Evolutionary conservation across 2,797 vertebrate species (phyloP).

Genomic region (Myioborus miniatus): DNA sequence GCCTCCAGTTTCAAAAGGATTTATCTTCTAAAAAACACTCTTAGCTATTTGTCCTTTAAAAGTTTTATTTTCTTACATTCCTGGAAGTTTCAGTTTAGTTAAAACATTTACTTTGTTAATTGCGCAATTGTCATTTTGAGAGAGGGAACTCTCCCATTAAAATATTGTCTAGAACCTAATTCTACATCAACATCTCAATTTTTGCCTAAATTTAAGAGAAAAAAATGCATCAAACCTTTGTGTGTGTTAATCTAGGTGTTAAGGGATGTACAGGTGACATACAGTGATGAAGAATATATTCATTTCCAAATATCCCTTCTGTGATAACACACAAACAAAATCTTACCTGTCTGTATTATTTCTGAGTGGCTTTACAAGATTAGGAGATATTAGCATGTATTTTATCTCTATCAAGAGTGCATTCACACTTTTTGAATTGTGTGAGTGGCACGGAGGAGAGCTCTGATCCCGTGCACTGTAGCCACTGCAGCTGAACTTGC

Average conservation of each 20-base stretch:
- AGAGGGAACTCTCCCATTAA: not conserved
- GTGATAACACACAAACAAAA: not conserved
- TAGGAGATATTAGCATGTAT: not conserved
- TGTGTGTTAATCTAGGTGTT: not conserved
- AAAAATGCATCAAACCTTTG: not conserved
- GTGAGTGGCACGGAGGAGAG: not conserved
- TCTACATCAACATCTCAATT: not conserved
- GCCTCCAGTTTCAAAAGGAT: not conserved
- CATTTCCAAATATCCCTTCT: not conserved
- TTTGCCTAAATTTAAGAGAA: not conserved
- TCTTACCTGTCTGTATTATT: not conserved
- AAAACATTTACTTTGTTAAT: not conserved
- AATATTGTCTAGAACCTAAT: not conserved
- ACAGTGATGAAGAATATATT: not conserved
- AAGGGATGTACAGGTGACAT: not conserved
- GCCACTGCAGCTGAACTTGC: fast-evolving
- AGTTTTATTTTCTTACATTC: not conserved
- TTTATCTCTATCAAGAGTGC: not conserved
- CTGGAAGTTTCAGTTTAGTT: not conserved
- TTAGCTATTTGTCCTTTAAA: not conserved
- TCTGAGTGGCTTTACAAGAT: not conserved
- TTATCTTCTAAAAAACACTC: not conserved
- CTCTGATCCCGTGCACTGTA: fast-evolving
- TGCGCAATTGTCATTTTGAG: not conserved
- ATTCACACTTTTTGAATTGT: not conserved